Evolutionary conservation across 2,113 vertebrate genomes (phyloP).

Genomic region (Acanthochromis polyacanthus): DNA sequence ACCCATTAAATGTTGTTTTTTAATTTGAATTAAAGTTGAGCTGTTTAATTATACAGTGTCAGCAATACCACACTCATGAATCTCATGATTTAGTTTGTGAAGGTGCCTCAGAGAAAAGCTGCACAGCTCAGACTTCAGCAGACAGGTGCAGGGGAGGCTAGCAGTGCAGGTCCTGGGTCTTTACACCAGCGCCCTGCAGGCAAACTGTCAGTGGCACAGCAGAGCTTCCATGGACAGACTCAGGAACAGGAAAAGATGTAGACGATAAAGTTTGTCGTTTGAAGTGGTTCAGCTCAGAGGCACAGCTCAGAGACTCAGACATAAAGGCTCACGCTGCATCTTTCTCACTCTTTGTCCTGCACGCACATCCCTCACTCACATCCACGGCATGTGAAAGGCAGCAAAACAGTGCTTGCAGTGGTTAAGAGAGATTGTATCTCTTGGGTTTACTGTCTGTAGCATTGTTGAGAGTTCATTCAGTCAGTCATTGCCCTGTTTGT

Average conservation of each 20-base stretch:
- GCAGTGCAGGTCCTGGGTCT: constrained; percentile 37
- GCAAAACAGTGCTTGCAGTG: constrained; percentile 16
- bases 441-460: constrained; percentile 24
- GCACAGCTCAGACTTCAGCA: constrained; percentile 22
- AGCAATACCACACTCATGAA: constrained; percentile 32
- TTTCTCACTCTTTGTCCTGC: constrained; percentile 43
- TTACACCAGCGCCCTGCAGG: constrained; percentile 48
- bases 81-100: constrained; percentile 33
- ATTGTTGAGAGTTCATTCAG: constrained; percentile 15
- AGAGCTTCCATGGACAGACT: constrained; percentile 47
- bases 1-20: not conserved
- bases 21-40: not conserved
- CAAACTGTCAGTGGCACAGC: constrained; percentile 44
- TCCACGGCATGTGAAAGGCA: constrained; percentile 27
- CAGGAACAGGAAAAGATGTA: constrained; percentile 71
- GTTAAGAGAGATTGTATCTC: constrained; percentile 14
- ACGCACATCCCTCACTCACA: constrained; percentile 54
- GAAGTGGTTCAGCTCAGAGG: constrained; percentile 71
- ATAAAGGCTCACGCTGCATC: constrained; percentile 45
- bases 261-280: constrained; percentile 71
- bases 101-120: constrained; percentile 27
- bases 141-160: constrained; percentile 52
- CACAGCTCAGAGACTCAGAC: constrained; percentile 55
- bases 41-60: constrained; percentile 11
- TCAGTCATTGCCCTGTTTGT: constrained; percentile 8